These are phyloP conservation scores for Philaenus spumarius DNA, from an alignment of 1,140 invertebrate species.

Conservation along the genomic window DNA sequence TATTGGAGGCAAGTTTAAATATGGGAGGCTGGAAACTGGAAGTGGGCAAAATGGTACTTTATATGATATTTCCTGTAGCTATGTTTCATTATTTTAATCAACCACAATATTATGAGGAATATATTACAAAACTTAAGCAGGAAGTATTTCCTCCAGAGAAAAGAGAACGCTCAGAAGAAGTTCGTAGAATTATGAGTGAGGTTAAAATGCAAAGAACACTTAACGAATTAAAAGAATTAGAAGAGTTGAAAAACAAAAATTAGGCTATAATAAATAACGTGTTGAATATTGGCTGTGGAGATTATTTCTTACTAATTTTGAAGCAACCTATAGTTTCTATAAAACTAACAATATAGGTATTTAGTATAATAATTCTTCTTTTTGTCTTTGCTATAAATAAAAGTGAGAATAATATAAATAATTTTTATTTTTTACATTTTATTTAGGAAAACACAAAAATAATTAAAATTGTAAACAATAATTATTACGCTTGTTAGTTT, in stretches of 20 bases:
- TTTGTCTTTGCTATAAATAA: no score
- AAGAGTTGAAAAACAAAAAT: background rate
- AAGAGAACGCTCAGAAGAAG: slow-evolving; percentile 30
- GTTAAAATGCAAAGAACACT: background rate
- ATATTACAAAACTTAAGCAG: slow-evolving; percentile 61
- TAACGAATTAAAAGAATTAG: background rate
- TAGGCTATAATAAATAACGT: no score
- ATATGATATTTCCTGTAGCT: slow-evolving; percentile 75
- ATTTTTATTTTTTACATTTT: no score
- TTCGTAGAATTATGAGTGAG: background rate
- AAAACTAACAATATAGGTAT: no score
- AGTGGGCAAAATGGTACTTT: slow-evolving; percentile 72
- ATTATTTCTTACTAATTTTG: no score
- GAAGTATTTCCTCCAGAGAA: slow-evolving; percentile 61
- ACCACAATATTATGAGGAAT: slow-evolving; percentile 71
- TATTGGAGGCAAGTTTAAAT: background rate
- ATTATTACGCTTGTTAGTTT: no score
- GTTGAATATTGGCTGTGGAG: no score
- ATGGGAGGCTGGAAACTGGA: slow-evolving; percentile 79
- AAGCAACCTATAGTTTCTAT: no score
- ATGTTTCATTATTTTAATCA: slow-evolving; percentile 83
- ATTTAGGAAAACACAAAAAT: no score
- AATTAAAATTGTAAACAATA: no score
- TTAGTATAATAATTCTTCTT: no score
- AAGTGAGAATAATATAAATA: no score